Base-by-base conservation (phyloP, 2,113 vertebrate genomes). In the Austrofundulus limnaeus region DNA sequence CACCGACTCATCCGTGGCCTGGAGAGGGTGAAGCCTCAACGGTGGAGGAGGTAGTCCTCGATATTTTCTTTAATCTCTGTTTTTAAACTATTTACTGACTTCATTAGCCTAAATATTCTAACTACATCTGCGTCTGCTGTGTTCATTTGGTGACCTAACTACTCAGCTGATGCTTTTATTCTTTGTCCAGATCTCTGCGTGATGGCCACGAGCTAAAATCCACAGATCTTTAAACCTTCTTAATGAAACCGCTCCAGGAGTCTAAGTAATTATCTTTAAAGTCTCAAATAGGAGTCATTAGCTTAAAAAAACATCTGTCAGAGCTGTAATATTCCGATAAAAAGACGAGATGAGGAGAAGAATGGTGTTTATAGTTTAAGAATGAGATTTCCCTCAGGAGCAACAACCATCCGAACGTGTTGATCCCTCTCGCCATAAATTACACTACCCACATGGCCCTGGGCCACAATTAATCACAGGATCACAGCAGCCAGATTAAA, bases 401-500 rank as follows among this genome's bases (percentile, higher is more conserved):
- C 75, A 80, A 80, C 83, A 81, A 82, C 74, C 84, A 66, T 83
- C 87, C 78, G 80, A 88, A 89, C 82, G 86, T 85, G 88, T 87
- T 87, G 82, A 84, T 54, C 71, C 75, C 61, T 67, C 58, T 41
- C 75, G 65, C 87, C 85, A 87, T 92, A 90, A 91, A 90, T 90
- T 88, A 91, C 85, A 86, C 85, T 80, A 85, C 79, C 78, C 86
- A 72, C 80, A 10, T 72, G 82, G 83, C 80, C 71, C 67, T 56
- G 75, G 58, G 82, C 85, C 87, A 85, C 73, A 55, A 88, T 91
- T 91, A 90, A 91, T 92, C 91, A 92, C 87, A 87, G 90, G 88
- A 91, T 87, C 80, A 79, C 77, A 67, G 81, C 81, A 67, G 75
- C 77, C 77, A 91, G 88, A 93, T 92, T 92, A 89, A 91, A 90